Base-by-base conservation (phyloP, 1,140 invertebrate genomes). In the Steinernema feltiae region DNA sequence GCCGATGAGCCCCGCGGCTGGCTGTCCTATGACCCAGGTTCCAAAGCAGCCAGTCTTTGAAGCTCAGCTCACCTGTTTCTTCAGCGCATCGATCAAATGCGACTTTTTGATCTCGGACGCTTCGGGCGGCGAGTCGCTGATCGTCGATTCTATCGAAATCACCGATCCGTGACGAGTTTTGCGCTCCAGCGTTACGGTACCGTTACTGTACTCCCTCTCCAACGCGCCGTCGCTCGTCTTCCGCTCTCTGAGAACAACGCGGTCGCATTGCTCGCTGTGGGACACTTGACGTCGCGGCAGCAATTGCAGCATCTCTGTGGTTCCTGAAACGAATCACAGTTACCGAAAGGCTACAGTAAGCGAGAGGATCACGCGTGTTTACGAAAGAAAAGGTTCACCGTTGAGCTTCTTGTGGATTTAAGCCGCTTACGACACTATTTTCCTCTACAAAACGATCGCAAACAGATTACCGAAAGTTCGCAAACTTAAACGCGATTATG, bases 171-270 rank as follows among this genome's bases (percentile, higher is more conserved):
- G 53, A 3, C 53, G 12, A 3, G 53, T 63, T 21, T 63, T 63
- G 7, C 53, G 12, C 53, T 63, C 53, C 12, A 63, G 24, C 24
- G 53, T 63, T 21, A 63, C 53, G 15, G 53, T 63, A 3, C 53
- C 53, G 53, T 63, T 63, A 21, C 53, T 63, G 53, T 63, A 63
- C 53, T 63, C 53, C 12, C 53, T 7, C 24, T 63, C 53, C 15
- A 63, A 27, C 12, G 53, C 53, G 53, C 53, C 53, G 53, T 63
- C 53, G 53, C 53, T 63, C 3, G 53, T 63, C 53, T 63, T 63
- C 53, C 53, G 53, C 24, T 63, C 53, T 3, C 53, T 15, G 12
- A 63, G 53, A 3, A 63, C 53, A 7, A 63, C 53, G 7, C 53
- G 53, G 15, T 63, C 53, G 53, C 53, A 63, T 21, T 63, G 53